Base-by-base conservation (phyloP, 2,888 invertebrate species). In the Calliphora vomitoria region DNA sequence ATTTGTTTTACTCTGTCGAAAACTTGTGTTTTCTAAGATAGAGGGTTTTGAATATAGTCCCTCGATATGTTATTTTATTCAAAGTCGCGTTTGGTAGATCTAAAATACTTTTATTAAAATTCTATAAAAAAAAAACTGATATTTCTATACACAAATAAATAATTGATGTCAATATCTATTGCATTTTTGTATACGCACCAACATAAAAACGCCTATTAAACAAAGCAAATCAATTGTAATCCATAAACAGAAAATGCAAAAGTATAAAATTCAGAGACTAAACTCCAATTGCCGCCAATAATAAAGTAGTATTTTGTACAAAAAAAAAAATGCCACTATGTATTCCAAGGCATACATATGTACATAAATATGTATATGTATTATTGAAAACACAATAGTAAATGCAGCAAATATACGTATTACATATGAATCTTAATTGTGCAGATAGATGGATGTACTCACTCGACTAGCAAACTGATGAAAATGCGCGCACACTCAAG, bases 141-240 rank as follows among this genome's bases (percentile, higher is more conserved):
- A 4, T 35, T 35, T 35, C 0, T 35, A 35, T 35, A 6, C 35
- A 35, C 25, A 25, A 25, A 25, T 25, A 25, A 35, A 35, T 35
- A 35, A 44, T 44, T 44, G 44, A 13, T 44, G 50, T 60, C 15
- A 31, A 62, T 64, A 50, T 55, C n/a, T 1, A 50, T 47, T 69
- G 35, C 47, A 20, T 72, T 64, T 25, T 13, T 25, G 13, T 62
- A 8, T 62, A 69, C 15, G 31, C 69, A 69, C 15, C 18, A n/a
- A 53, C 55, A 5, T 35, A 53, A 62, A 38, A 66, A 20, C 8
- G n/a, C 10, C 58, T 58, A 44, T 50, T 53, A 60, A 75, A 80
- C 76, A 87, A 88, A 82, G 72, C 81, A 68, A 86, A 85, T 88
- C 89, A 85, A 88, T 89, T 89, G 86, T 89, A 85, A 79, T 82